Base-by-base conservation (phyloP, 2,113 vertebrate species). In the Chunga burmeisteri region DNA sequence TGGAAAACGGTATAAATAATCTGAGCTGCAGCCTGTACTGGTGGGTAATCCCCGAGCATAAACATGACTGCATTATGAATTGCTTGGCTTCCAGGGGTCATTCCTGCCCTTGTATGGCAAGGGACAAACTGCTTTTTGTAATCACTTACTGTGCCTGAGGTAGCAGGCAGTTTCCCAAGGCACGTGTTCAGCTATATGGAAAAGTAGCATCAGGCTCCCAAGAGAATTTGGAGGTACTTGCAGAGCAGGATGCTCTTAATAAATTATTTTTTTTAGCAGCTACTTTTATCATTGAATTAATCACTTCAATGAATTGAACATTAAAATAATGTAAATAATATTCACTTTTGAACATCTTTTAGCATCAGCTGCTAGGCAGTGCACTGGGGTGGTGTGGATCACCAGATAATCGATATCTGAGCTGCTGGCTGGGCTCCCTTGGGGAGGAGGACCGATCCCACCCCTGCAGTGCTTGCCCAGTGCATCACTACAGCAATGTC, bases 41-140 rank as follows among this genome's bases (percentile, higher is more conserved):
- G 47, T 91, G 81, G 70, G 78, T 73, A 90, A 94, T 83, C 74
- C 67, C 62, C 0, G 0, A 90, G 79, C 87, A 90, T 49, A 91
- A 82, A 61, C 67, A 80, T 11, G 61, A 88, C 70, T 80, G 62
- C 55, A 81, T 87, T 73, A 84, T 61, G n/a, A 95, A 87, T 58
- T 89, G 58, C 55, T 90, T 86, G 90, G 62, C 73, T 96, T 86
- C 71, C 52, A 83, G 90, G n/a, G 84, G 46, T 95, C 84, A 91
- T 90, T 97, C 81, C 46, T 96, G 74, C 66, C 90, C 79, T 93
- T 96, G 85, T 96, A 91, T 52, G 75, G 86, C 74, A 73, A 87
- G 38, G 62, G 49, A 95, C 58, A 88, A 93, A 85, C 67, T 66
- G 82, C 62, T 46, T 95, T 91, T 86, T 86, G 58, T 80, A 77